These are phyloP conservation scores for Mycetomoellerius zeteki DNA, from an alignment of 1,140 invertebrate species.

Conservation along the genomic window DNA sequence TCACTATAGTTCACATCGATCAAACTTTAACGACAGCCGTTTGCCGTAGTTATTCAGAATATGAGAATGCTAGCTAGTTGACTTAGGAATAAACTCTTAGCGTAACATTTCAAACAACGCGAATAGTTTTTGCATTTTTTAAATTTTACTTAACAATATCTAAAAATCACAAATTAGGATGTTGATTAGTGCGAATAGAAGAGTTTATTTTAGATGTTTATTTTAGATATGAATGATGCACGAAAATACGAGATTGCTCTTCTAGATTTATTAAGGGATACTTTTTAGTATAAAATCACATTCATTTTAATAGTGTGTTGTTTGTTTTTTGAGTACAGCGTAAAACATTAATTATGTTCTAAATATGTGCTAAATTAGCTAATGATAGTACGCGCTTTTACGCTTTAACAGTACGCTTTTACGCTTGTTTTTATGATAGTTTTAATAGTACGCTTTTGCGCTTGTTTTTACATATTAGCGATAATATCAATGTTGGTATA, in stretches of 20 bases:
- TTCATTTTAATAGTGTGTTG: neutral
- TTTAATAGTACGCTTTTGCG: conserved; percentile 12
- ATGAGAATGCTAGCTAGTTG: conserved; percentile 2
- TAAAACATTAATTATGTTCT: conserved; percentile 32
- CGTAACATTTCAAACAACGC: neutral
- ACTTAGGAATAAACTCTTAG: neutral
- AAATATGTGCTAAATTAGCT: conserved; percentile 20
- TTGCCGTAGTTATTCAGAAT: conserved; percentile 31
- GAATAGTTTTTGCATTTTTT: neutral
- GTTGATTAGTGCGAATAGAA: neutral
- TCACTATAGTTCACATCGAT: conserved; percentile 60
- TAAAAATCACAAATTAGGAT: neutral
- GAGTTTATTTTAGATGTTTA: neutral
- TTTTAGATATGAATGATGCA: neutral
- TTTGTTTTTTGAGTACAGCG: neutral
- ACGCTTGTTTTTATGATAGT: conserved; percentile 15
- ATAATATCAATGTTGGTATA: neutral
- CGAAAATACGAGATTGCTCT: neutral
- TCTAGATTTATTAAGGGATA: neutral
- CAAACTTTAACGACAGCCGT: conserved; percentile 54
- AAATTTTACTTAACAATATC: neutral
- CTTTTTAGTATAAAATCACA: neutral
- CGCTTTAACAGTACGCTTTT: conserved; percentile 23
- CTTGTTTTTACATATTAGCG: conserved; percentile 20
- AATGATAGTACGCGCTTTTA: too few relatives aligned